Conservation (phyloP, 1,140 invertebrate genomes). For the Copidosoma floridanum region DNA sequence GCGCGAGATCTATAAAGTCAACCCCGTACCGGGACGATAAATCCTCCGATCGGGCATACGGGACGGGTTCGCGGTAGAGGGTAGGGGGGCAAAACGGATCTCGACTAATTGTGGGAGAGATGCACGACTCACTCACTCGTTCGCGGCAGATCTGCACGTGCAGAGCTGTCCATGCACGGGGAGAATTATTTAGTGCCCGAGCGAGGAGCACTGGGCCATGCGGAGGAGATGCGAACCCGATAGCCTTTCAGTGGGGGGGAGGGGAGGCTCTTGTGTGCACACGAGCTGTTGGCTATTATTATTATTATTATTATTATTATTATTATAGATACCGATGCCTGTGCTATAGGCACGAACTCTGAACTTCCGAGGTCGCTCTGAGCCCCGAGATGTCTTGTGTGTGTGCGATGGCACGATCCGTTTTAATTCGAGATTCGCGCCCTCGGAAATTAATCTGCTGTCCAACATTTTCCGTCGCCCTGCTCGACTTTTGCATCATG, state of each 20-base stretch:
- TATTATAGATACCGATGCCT: conserved; percentile 37
- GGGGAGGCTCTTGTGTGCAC: too few species aligned
- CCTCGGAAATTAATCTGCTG: conserved; percentile 12
- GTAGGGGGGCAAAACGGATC: conserved; percentile 49
- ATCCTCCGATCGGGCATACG: conserved; percentile 43
- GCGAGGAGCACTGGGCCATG: conserved; percentile 7
- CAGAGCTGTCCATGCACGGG: background rate
- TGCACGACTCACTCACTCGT: conserved; percentile 52
- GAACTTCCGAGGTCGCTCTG: conserved; percentile 29
- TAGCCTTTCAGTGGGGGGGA: too few species aligned
- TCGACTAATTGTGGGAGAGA: conserved; percentile 57
- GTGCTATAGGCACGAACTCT: conserved; percentile 34
- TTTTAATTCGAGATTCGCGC: conserved; percentile 18
- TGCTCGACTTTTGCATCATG: too few species aligned
- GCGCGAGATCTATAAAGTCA: conserved; percentile 47
- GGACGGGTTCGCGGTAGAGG: background rate
- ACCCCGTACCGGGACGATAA: conserved; percentile 52
- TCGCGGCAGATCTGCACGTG: background rate
- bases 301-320: too few species aligned
- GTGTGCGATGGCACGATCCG: conserved; percentile 16
- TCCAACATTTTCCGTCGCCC: too few species aligned
- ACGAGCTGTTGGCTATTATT: too few species aligned
- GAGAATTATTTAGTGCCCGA: background rate
- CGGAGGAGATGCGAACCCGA: background rate
- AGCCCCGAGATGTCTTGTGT: background rate